A percentile compares a stretch with the other conserved stretches of the same genome.
Evolutionary conservation across 2,888 invertebrate species (phyloP).

Genomic region (Cryptophagus acutangulus): DNA sequence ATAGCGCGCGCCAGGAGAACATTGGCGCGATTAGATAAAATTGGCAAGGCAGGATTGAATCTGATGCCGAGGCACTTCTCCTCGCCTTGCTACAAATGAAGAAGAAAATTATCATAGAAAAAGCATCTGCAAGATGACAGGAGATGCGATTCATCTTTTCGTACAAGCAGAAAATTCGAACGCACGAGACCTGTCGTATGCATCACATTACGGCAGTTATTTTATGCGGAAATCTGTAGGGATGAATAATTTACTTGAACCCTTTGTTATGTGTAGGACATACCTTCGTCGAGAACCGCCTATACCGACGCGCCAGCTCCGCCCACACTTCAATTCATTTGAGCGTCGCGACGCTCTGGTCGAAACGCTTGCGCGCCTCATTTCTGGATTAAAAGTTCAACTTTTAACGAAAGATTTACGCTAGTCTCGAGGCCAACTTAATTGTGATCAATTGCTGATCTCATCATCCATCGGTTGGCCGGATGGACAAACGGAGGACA

Average conservation of each 20-base stretch:
- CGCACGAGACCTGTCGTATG: slow-evolving; percentile 39
- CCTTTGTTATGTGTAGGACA: slow-evolving; percentile 48
- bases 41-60: slow-evolving; percentile 12
- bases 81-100: slow-evolving; percentile 14
- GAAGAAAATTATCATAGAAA: slow-evolving; percentile 39
- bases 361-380: slow-evolving; percentile 38
- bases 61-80: too few relatives aligned
- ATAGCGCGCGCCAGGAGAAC: too few relatives aligned
- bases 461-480: too few relatives aligned
- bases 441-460: too few relatives aligned
- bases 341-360: slow-evolving; percentile 38
- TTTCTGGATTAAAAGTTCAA: too few relatives aligned
- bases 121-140: slow-evolving; percentile 29
- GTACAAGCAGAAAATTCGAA: slow-evolving; percentile 22
- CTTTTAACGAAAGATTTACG: too few relatives aligned
- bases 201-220: slow-evolving; percentile 37
- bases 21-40: slow-evolving; percentile 30
- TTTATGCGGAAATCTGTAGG: slow-evolving; percentile 45
- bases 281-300: slow-evolving; percentile 44
- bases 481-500: too few relatives aligned
- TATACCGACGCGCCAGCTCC: slow-evolving; percentile 41
- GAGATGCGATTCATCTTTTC: slow-evolving; percentile 22
- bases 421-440: too few relatives aligned
- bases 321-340: slow-evolving; percentile 46
- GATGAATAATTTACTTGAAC: slow-evolving; percentile 48